Evolutionary conservation across 2,797 vertebrate species (phyloP), one percentile per base, ranked within the genome.

Genomic region (Dendrocincla fuliginosa): DNA sequence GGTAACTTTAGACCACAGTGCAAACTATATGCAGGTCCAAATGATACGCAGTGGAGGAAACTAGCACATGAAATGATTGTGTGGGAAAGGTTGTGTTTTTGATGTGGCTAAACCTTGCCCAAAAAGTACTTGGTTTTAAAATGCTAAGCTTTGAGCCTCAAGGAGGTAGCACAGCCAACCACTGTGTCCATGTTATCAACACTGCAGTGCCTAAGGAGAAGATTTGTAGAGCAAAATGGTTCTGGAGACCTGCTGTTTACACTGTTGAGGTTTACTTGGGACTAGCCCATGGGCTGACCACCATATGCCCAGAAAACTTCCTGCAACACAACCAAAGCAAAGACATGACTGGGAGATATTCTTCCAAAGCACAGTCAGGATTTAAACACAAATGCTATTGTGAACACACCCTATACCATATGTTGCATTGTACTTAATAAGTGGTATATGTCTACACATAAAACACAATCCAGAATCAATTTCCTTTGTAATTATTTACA

Each of bases 381-480:
- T 57, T 77, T 42, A 64, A 89, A 73, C 55, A 77, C 64, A 67
- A 33, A 87, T 47, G n/a, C 22, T 81, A 64, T 50, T 14, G 46
- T 28, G 80, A 28, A 28, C 42, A 47, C 15, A 28, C 30, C 35
- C 41, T 55, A 35, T 28, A 71, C n/a, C 25, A 24, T 47, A 76
- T 64, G 61, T 33, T 88, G 59, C 24, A 46, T n/a, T 67, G 79
- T 41, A 73, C 84, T 82, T 93, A 56, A n/a, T 78, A 90, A 88
- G 44, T 49, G 56, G 37, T 76, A 53, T 14, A 49, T 88, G 90
- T 89, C 69, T 78, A 68, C 65, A 71, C 64, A 68, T 53, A 78
- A 87, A 82, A 65, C n/a, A 19, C 52, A 56, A 83, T 93, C 86
- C 76, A 94, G 87, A 95, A 90, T 77, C 55, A 84, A 93, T 95